phyloP scores from a whole-genome alignment of 37 sponge, comb jelly and placozoan species.

The Halichondria panicea region DNA sequence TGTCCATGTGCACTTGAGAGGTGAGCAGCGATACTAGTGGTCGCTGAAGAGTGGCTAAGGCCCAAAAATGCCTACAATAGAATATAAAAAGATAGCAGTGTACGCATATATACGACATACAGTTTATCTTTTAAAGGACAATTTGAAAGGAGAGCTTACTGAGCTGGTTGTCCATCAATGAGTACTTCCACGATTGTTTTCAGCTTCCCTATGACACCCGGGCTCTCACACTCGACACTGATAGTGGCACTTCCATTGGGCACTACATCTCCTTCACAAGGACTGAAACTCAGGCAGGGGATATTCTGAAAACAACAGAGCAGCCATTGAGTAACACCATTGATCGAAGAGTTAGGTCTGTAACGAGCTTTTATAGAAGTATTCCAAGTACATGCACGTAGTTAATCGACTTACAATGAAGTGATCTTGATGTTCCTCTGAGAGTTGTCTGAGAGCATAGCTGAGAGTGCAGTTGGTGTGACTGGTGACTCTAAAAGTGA shows the following conservation, averaged over 20 bases:
- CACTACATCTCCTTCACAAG: constrained; percentile 19
- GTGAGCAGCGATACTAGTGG: constrained; percentile 45
- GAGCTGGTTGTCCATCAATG: no score
- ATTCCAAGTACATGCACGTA: neutral
- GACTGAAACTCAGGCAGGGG: constrained; percentile 16
- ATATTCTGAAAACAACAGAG: constrained; percentile 11
- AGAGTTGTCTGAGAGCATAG: constrained; percentile 27
- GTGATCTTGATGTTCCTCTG: neutral
- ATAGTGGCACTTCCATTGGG: no score
- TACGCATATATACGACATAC: neutral
- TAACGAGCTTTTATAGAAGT: neutral
- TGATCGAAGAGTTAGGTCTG: neutral
- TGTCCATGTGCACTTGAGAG: constrained; percentile 40
- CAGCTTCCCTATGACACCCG: no score
- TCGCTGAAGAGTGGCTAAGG: constrained; percentile 66
- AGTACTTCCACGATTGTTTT: no score
- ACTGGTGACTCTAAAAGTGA: constrained; percentile 39
- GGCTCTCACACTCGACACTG: no score
- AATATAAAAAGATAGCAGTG: neutral
- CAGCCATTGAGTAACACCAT: neutral
- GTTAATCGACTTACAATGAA: neutral
- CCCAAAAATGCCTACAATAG: constrained; percentile 43
- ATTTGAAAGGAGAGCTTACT: neutral
- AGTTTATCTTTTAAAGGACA: neutral
- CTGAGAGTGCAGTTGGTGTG: constrained; percentile 15